Conservation (phyloP, 2,113 vertebrate genomes). For the Mobula birostris region DNA sequence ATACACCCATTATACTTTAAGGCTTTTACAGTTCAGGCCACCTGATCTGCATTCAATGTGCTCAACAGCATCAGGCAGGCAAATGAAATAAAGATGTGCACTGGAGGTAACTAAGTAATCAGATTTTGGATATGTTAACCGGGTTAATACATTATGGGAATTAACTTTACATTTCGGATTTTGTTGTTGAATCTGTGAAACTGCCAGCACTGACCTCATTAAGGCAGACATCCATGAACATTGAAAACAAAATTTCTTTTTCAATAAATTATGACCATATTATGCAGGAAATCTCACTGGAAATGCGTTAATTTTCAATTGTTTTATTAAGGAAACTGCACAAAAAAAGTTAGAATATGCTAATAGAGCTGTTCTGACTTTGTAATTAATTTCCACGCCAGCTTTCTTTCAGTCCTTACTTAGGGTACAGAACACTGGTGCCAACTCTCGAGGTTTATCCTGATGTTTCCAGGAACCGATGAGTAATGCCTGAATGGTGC, state of each 20-base stretch:
- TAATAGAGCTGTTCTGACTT: background rate
- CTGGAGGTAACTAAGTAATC: background rate
- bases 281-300: background rate
- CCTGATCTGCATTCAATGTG: background rate
- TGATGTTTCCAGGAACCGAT: background rate
- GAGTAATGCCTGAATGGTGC: background rate
- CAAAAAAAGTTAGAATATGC: too few relatives aligned
- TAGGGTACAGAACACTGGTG: background rate
- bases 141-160: background rate
- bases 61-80: background rate
- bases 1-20: background rate
- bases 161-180: background rate
- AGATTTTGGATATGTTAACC: background rate
- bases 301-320: background rate
- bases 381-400: background rate
- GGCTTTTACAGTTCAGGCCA: background rate
- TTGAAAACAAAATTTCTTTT: background rate
- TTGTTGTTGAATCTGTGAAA: background rate
- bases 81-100: background rate
- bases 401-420: background rate
- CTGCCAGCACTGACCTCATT: background rate
- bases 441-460: background rate
- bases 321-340: background rate
- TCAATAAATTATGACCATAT: background rate
- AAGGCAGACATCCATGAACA: background rate